These are phyloP conservation scores for Odontocolon sp. DNA, from an alignment of 2,888 invertebrate genomes.

Conservation along the genomic window DNA sequence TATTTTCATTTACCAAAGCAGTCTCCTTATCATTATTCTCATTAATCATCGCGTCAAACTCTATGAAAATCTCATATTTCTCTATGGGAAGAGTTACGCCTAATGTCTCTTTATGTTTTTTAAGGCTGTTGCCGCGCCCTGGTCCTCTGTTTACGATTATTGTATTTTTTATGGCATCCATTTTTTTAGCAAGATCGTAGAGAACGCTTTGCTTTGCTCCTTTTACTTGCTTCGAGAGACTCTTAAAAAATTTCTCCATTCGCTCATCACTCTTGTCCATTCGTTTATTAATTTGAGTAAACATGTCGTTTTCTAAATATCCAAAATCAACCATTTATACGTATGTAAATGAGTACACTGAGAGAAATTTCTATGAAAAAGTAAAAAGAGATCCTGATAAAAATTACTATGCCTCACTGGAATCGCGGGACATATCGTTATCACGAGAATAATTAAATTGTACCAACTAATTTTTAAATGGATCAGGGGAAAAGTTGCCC, in stretches of 20 bases:
- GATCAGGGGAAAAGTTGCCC: too few species aligned
- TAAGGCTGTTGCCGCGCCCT: constrained; percentile 7
- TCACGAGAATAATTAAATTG: too few species aligned
- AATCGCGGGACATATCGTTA: too few species aligned
- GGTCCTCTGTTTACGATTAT: constrained; percentile 14
- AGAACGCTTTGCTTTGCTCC: constrained; percentile 30
- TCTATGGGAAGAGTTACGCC: constrained; percentile 18
- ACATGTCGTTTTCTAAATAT: neutral
- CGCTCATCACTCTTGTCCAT: neutral
- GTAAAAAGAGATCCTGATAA: too few species aligned
- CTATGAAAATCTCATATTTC: neutral
- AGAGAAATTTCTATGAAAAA: too few species aligned
- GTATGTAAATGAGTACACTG: neutral
- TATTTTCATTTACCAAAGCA: constrained; percentile 15
- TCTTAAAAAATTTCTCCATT: neutral
- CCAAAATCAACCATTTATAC: neutral
- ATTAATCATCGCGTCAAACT: neutral
- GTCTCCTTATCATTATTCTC: constrained; percentile 17
- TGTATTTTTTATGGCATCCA: constrained; percentile 13
- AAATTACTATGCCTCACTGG: too few species aligned
- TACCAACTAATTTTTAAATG: too few species aligned
- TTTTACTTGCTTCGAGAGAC: constrained; percentile 32
- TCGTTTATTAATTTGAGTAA: neutral
- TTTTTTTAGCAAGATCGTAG: constrained; percentile 19
- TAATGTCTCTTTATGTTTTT: constrained; percentile 16